Evolutionary conservation across 2,888 invertebrate species (phyloP).

Genomic region (Agonum fuliginosum): DNA sequence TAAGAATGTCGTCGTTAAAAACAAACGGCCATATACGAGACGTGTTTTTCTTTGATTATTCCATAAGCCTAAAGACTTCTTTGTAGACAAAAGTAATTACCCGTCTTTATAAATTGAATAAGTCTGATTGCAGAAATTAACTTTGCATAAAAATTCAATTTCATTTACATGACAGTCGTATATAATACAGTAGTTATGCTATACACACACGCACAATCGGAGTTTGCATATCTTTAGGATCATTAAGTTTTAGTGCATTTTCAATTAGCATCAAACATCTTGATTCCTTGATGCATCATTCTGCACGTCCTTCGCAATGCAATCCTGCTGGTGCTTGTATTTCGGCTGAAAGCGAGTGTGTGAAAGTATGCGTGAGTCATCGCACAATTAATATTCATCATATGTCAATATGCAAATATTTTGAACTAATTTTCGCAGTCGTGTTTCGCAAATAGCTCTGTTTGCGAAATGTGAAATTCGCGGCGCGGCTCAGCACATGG

Average conservation of each 20-base stretch:
- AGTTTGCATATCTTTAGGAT: conserved; percentile 40
- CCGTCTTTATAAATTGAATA: background rate
- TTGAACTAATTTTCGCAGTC: background rate
- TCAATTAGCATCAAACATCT: conserved; percentile 16
- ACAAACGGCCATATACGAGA: conserved; percentile 11
- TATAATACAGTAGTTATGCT: background rate
- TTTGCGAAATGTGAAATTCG: conserved; percentile 18
- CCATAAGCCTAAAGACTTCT: background rate
- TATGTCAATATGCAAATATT: background rate
- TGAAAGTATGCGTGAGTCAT: background rate
- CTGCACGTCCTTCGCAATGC: background rate
- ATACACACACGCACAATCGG: background rate
- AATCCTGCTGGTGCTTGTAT: too few species aligned
- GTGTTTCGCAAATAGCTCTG: background rate
- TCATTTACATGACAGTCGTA: conserved; percentile 13
- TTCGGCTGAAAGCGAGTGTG: background rate
- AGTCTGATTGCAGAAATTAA: background rate
- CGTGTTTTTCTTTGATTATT: conserved; percentile 1
- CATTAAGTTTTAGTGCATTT: conserved; percentile 50
- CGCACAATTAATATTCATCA: background rate
- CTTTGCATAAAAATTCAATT: conserved; percentile 50
- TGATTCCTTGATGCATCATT: background rate
- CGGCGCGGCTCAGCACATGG: conserved; percentile 24
- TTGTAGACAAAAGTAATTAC: conserved; percentile 10
- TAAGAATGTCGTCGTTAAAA: background rate